Percentiles rank a stretch among this genome's conserved stretches.
These are phyloP conservation scores for Elmis aenea DNA, from an alignment of 2,888 invertebrate species.

Conservation along the genomic window DNA sequence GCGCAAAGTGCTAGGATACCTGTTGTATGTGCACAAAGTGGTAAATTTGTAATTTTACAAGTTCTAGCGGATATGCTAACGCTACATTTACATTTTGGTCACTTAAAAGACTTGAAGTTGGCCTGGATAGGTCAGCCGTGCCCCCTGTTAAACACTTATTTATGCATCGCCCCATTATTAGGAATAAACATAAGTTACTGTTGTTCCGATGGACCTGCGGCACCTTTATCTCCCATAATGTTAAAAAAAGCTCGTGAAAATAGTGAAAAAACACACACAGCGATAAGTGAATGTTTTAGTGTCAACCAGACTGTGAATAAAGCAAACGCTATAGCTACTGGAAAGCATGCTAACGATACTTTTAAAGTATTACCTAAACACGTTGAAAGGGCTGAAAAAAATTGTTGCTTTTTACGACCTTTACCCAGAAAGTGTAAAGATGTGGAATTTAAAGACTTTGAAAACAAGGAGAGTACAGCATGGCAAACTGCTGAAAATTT, in stretches of 20 bases:
- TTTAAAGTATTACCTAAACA: conserved; percentile 6
- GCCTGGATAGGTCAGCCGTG: conserved; percentile 16
- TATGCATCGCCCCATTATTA: conserved; percentile 14
- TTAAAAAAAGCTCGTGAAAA: conserved; percentile 5
- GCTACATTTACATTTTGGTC: conserved; percentile 12
- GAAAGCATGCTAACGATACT: conserved; percentile 4
- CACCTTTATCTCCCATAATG: conserved; percentile 5
- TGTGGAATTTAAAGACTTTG: conserved; percentile 11
- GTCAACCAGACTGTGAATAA: conserved; percentile 3
- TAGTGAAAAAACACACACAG: conserved; percentile 6
- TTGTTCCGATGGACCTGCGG: conserved; percentile 6
- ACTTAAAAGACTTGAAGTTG: conserved; percentile 15
- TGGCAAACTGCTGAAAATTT: conserved; percentile 16
- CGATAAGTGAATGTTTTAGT: conserved; percentile 11
- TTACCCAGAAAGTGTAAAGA: conserved; percentile 11
- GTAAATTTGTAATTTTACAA: conserved; percentile 5
- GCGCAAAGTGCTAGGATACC: conserved; percentile 13
- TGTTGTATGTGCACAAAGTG: conserved; percentile 11
- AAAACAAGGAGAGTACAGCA: conserved; percentile 14
- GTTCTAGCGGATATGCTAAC: conserved; percentile 17
- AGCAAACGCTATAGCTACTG: conserved; percentile 11
- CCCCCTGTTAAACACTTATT: conserved; percentile 17
- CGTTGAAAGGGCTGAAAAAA: conserved; percentile 12
- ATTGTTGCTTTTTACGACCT: conserved; percentile 17
- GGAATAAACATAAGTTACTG: conserved; percentile 18